Evolutionary conservation across 1,140 invertebrate genomes (phyloP), one percentile per base, ranked within the genome.

Genomic region (Drosophila suzukii): DNA sequence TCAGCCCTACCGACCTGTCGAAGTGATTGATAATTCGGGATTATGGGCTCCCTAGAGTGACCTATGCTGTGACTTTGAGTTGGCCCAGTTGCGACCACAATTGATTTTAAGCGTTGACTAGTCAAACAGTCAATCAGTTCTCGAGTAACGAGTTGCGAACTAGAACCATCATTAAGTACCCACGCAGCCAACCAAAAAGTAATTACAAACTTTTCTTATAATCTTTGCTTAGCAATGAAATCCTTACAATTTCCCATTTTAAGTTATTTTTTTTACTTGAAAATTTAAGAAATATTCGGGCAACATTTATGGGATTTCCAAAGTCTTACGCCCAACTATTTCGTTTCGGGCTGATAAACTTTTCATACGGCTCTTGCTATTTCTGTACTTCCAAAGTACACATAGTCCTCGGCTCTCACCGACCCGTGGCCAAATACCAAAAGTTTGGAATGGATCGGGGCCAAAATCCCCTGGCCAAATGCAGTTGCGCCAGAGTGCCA

Each of bases 281-380:
- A 68, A 43, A 54, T 68, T 68, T 43, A 53, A 54, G 32, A 68
- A 68, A 68, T 46, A 68, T 68, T 66, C 54, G 61, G 20, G 47
- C 61, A 58, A 58, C 43, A 72, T 71, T 72, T 72, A 58, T 71
- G 53, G 36, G 68, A 43, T 58, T 72, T 72, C 53, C 27, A 2
- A 30, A 46, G 32, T 20, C 13, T 10, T 1, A 15, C 17, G 13
- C 13, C 12, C 36, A 71, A 71, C 67, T 71, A 71, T 71, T 71
- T 57, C 20, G 41, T 71, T 66, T 57, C 51, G 38, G 44, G 11
- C 44, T 71, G 53, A 58, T 71, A 72, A 68, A 68, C 36, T 68
- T 68, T 68, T 68, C 65, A 67, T 65, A 65, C 59, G 59, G 36
- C 32, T 71, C 47, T 57, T 71, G 50, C 67, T 39, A 71, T 49